Base-by-base conservation (phyloP, 1,140 invertebrate genomes). In the Megalopta genalis region DNA sequence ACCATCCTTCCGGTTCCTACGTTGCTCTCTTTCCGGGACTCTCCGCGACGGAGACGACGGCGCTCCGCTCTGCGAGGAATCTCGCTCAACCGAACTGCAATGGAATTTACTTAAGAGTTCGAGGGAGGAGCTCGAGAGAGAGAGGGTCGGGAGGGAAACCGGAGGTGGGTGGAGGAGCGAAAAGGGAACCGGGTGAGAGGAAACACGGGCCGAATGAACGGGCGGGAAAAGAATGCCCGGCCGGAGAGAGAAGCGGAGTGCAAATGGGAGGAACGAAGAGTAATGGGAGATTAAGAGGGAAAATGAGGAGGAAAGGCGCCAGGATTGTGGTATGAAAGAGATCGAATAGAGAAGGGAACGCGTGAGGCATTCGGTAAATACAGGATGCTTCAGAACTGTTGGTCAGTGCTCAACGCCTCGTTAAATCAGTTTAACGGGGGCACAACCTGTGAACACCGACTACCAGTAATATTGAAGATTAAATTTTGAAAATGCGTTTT, bases 81-180 rank as follows among this genome's bases (percentile, higher is more conserved):
- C 70, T 27, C 63, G 66, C 75, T 59, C 39, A 75, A 54, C 74
- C 67, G 64, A 86, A 78, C 74, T 67, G 72, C 78, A 62, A 80
- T 65, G 67, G 64, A 85, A 79, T 87, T 86, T 81, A 79, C 79
- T 88, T 80, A 78, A 85, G 67, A 65, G 75, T 32, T 57, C 65
- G 66, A 78, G 68, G 60, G 77, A 39, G 14, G 21, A 21, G 18
- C 65, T 14, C 0, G 72, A 1, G 42, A 12, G 12, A 42, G 12
- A 3, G 27, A 46, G n/a, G 64, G 64, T 23, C 39, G 32, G 37
- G 10, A 46, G 64, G 39, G 10, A 14, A 12, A 64, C 8, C 7
- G 3, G 59, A 0, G 32, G 4, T 12, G n/a, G n/a, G 18, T 1
- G 54, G 27, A 14, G 32, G 9, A 8, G 49, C 21, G 42, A 59